phyloP scores from a whole-genome alignment of 2,797 vertebrate genomes.

The Gambelia wislizenii region DNA sequence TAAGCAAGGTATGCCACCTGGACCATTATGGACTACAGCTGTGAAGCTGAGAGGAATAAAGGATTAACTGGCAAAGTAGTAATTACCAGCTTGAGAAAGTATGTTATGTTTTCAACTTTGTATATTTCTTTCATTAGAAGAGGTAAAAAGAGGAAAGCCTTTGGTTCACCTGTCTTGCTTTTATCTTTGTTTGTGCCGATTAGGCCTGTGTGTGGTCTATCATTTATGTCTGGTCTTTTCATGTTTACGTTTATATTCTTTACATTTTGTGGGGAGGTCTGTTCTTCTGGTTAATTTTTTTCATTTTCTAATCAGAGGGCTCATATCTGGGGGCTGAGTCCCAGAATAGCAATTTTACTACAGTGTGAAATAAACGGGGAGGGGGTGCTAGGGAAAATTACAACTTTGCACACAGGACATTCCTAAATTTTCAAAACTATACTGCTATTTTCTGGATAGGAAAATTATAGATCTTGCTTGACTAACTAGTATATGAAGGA shows the following conservation, averaged over 20 bases:
- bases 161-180: conserved; percentile 21
- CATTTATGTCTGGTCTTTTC: conserved; percentile 8
- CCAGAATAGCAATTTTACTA: conserved; percentile 6
- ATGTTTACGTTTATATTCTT: conserved; percentile 9
- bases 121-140: conserved; percentile 25
- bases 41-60: not conserved
- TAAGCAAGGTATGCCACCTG: not conserved
- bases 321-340: conserved; percentile 32
- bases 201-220: conserved; percentile 37
- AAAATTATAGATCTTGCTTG: conserved; percentile 51
- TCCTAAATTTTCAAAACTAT: conserved; percentile 39
- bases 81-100: conserved; percentile 18
- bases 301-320: conserved; percentile 20
- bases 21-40: conserved; percentile 10
- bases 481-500: conserved; percentile 35
- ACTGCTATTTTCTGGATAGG: conserved; percentile 44
- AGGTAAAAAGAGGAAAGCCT: not conserved
- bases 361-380: not conserved
- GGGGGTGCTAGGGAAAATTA: conserved; percentile 48
- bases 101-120: not conserved
- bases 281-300: conserved; percentile 27
- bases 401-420: conserved; percentile 40
- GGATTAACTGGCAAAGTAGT: conserved; percentile 17
- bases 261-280: not conserved
- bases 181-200: conserved; percentile 10